Evolutionary conservation across 2,797 vertebrate species (phyloP).

Genomic region (Eidolon dupreanum): DNA sequence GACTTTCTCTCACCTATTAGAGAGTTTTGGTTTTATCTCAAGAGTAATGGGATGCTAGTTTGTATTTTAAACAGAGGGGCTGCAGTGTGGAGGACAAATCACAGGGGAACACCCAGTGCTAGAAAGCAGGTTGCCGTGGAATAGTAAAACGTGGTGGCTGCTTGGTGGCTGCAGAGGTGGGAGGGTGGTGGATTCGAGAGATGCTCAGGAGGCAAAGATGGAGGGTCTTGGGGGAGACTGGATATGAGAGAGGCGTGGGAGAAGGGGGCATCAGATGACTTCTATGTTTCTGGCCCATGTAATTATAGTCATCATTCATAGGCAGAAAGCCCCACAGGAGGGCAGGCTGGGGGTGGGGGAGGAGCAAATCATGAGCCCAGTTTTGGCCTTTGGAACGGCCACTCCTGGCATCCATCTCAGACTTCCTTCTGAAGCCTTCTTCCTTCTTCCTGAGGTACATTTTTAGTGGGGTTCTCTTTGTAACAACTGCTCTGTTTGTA

Average conservation of each 20-base stretch:
- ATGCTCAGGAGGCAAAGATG: background rate
- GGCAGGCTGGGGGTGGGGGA: background rate
- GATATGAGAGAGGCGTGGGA: background rate
- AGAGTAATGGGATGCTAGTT: background rate
- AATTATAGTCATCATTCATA: too few species aligned
- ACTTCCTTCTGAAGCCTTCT: background rate
- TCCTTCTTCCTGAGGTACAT: background rate
- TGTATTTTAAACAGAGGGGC: background rate
- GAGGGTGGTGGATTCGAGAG: too few species aligned
- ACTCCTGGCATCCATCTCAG: too few species aligned
- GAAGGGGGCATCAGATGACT: background rate
- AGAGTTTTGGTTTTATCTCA: background rate
- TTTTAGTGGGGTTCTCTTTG: background rate
- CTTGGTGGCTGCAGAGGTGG: too few species aligned
- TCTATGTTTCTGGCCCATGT: too few species aligned
- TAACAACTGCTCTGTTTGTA: background rate
- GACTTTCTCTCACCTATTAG: background rate
- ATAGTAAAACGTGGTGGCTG: background rate
- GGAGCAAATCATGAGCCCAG: background rate
- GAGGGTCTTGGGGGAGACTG: background rate
- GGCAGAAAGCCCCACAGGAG: background rate
- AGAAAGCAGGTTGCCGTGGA: too few species aligned
- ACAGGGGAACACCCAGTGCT: background rate
- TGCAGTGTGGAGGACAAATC: background rate
- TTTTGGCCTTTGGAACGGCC: background rate